A percentile compares a stretch with the other conserved stretches of the same genome.
phyloP scores from a whole-genome alignment of 1,140 invertebrate species.

The Matsumurasca onukii region DNA sequence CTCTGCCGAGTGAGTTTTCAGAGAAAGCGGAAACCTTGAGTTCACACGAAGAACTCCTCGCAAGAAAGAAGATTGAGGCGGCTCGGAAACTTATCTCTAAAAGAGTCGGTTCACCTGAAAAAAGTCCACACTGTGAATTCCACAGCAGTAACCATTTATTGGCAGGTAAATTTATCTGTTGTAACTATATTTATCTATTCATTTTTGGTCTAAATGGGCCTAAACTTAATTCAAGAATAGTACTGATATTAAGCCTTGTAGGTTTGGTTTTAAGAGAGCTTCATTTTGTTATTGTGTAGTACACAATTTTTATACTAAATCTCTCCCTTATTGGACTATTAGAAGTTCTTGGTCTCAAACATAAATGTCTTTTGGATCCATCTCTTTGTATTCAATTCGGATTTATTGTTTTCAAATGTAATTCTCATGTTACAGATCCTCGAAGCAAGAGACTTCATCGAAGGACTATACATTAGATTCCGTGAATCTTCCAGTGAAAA shows the following conservation, averaged over 20 bases:
- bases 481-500: constrained; percentile 66
- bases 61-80: constrained; percentile 76
- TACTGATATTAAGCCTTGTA: too few species aligned
- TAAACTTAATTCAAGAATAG: too few species aligned
- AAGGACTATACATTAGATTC: constrained; percentile 93
- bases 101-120: constrained; percentile 79
- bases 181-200: neutral
- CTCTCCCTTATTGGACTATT: too few species aligned
- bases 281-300: too few species aligned
- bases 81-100: constrained; percentile 74
- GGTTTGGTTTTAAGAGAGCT: too few species aligned
- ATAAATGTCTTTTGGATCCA: too few species aligned
- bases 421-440: constrained; percentile 53
- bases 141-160: constrained; percentile 77
- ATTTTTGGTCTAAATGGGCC: neutral
- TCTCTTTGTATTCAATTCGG: too few species aligned
- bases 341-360: too few species aligned
- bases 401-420: too few species aligned
- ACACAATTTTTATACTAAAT: too few species aligned
- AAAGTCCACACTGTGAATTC: constrained; percentile 79
- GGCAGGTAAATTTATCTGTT: too few species aligned
- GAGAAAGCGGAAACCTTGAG: constrained; percentile 66
- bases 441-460: constrained; percentile 59
- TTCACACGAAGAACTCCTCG: constrained; percentile 67
- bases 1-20: constrained; percentile 60